phyloP scores from a whole-genome alignment of 2,797 vertebrate species.

The Gephyroberyx darwinii region DNA sequence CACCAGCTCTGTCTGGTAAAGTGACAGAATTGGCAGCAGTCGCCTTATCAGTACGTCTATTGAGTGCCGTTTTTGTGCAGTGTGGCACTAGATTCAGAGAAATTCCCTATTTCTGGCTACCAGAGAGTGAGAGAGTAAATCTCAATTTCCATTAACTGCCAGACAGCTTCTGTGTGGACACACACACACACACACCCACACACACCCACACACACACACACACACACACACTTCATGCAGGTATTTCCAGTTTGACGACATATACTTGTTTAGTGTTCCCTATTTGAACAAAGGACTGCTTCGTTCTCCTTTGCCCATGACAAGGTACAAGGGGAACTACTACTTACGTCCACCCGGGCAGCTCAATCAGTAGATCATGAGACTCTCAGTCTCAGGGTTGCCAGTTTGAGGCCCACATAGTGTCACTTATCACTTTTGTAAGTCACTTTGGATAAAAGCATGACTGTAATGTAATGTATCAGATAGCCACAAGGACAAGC shows the following conservation, averaged over 20 bases:
- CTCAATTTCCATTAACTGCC: constrained; percentile 17
- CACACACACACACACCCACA: constrained; percentile 26
- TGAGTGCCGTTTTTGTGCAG: constrained; percentile 13
- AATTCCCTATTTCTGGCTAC: constrained; percentile 29
- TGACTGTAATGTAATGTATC: too few relatives aligned
- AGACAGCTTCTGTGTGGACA: constrained; percentile 4
- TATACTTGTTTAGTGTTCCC: constrained; percentile 51
- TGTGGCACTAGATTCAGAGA: constrained; percentile 32
- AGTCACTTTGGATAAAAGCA: too few relatives aligned
- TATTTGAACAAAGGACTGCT: constrained; percentile 56
- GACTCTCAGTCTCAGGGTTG: too few relatives aligned
- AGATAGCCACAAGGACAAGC: not conserved
- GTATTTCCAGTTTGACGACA: constrained; percentile 82
- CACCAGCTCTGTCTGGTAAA: constrained; percentile 12
- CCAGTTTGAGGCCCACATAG: too few relatives aligned
- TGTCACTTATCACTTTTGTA: too few relatives aligned
- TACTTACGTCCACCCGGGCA: too few relatives aligned
- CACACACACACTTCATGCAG: constrained; percentile 57
- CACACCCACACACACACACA: constrained; percentile 23
- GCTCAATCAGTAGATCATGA: too few relatives aligned
- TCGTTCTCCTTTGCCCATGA: constrained; percentile 21
- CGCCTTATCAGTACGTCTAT: constrained; percentile 37
- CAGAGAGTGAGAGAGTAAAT: constrained; percentile 19
- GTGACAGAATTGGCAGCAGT: not conserved
- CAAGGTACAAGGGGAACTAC: too few relatives aligned